Evolutionary conservation across 2,888 invertebrate species (phyloP).

Genomic region (Melangyna quadrimaculata): DNA sequence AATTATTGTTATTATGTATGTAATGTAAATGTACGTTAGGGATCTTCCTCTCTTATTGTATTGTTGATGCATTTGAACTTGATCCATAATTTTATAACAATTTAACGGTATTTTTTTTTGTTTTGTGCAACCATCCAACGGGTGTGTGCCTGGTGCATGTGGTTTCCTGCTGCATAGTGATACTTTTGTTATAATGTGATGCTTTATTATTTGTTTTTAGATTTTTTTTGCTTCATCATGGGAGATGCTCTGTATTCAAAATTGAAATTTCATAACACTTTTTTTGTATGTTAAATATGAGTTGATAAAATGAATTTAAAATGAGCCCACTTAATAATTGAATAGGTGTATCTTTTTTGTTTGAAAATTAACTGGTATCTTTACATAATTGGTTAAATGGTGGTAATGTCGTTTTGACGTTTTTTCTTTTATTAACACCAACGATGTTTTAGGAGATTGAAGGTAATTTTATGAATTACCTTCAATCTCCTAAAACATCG

Average conservation of each 20-base stretch:
- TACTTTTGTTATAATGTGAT: slow-evolving; percentile 5
- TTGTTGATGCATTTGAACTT: slow-evolving; percentile 59
- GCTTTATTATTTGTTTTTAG: neutral
- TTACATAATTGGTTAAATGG: slow-evolving; percentile 5
- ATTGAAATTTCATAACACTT: slow-evolving; percentile 4
- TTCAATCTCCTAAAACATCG: neutral
- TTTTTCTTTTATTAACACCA: neutral
- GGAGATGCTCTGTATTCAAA: slow-evolving; percentile 4
- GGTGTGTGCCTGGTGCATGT: slow-evolving; percentile 23
- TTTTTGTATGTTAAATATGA: neutral
- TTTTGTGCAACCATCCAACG: slow-evolving; percentile 23
- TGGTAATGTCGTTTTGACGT: neutral
- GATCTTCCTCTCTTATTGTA: slow-evolving; percentile 44
- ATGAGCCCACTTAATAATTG: slow-evolving; percentile 9
- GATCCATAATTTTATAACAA: slow-evolving; percentile 59
- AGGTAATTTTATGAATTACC: neutral
- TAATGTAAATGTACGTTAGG: no score
- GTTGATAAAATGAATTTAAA: neutral
- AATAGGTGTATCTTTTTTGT: neutral
- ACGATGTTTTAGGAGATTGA: neutral
- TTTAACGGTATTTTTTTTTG: neutral
- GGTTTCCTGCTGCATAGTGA: slow-evolving; percentile 31
- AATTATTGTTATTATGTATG: neutral
- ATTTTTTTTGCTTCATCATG: neutral
- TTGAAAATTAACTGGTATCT: neutral